Evolutionary conservation across 2,113 vertebrate genomes (phyloP), one percentile per base, ranked within the genome.

Genomic region (Falcunculus frontatus): DNA sequence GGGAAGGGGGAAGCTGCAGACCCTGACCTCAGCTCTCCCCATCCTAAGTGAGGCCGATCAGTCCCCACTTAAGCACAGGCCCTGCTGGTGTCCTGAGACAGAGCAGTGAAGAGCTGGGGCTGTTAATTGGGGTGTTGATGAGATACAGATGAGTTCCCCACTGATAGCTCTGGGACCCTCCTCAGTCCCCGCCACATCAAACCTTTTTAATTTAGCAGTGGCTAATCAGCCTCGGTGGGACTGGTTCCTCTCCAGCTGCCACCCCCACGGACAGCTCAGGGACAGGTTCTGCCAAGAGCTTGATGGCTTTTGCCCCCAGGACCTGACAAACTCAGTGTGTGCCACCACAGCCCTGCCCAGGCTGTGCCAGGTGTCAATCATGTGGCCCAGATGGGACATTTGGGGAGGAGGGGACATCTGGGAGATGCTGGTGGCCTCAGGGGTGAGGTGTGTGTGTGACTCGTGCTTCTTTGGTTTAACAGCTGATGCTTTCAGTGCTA

Each of bases 311-410:
- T 72, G 9, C 7, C 26, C 30, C 26, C 65, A 64, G 70, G 62
- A 56, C 13, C 35, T 3, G 13, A 2, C 0, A 4, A n/a, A 18
- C 25, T 39, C 9, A 0, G 23, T 3, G n/a, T 1, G 4, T 49
- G 70, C 37, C 69, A 7, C 35, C 13, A 0, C 10, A 11, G 35
- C 59, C 44, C 84, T 77, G 55, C 47, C 67, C 46, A 63, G 68
- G 65, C 80, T 12, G 1, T 26, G 76, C 22, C 44, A 35, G 35
- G n/a, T 46, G 68, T 5, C 67, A 18, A 0, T 62, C 3, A 0
- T 2, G 26, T 3, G 9, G 1, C n/a, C 41, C n/a, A 39, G 46
- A 73, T 27, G 42, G 39, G 23, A 39, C 0, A 1, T 46, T 2
- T n/a, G 29, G 52, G 47, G 44, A 85, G 70, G 27, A 33, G 17